Percentiles rank a stretch among this genome's conserved stretches.
These are phyloP conservation scores for Syritta pipiens DNA, from an alignment of 2,888 invertebrate genomes.

Conservation along the genomic window DNA sequence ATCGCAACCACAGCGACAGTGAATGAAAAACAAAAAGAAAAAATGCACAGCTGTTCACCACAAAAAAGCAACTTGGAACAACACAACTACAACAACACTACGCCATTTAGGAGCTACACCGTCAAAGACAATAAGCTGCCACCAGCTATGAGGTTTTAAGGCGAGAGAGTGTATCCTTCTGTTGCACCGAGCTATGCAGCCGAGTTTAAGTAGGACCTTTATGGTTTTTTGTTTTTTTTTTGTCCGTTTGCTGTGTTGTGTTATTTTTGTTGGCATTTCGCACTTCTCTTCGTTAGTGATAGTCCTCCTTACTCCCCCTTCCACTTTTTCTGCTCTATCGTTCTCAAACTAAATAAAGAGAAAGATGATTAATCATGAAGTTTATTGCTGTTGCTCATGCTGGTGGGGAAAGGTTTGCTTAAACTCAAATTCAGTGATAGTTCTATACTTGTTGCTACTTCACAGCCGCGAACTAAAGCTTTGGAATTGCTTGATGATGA, in stretches of 20 bases:
- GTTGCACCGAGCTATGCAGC: no score
- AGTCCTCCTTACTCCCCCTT: no score
- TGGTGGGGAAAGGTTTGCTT: constrained; percentile 9
- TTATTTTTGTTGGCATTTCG: constrained; percentile 43
- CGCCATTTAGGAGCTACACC: constrained; percentile 52
- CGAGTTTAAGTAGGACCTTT: no score
- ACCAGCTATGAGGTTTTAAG: constrained; percentile 58
- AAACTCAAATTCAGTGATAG: constrained; percentile 36
- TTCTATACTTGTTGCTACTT: constrained; percentile 48
- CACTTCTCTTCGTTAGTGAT: constrained; percentile 28
- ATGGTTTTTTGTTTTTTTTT: constrained; percentile 5
- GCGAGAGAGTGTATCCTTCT: no score
- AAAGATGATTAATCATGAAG: constrained; percentile 65
- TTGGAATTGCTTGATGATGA: constrained; percentile 16
- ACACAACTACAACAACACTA: constrained; percentile 49
- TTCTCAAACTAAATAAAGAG: constrained; percentile 23
- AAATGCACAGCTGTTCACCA: constrained; percentile 8
- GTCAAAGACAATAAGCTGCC: constrained; percentile 65
- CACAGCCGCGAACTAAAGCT: no score
- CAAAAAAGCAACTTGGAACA: constrained; percentile 36
- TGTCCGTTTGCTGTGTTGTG: background rate
- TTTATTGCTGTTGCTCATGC: constrained; percentile 55
- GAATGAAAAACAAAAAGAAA: background rate
- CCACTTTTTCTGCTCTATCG: constrained; percentile 10
- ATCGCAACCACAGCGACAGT: background rate